phyloP scores from a whole-genome alignment of 2,797 vertebrate species.

The Cichlasoma orientale region DNA sequence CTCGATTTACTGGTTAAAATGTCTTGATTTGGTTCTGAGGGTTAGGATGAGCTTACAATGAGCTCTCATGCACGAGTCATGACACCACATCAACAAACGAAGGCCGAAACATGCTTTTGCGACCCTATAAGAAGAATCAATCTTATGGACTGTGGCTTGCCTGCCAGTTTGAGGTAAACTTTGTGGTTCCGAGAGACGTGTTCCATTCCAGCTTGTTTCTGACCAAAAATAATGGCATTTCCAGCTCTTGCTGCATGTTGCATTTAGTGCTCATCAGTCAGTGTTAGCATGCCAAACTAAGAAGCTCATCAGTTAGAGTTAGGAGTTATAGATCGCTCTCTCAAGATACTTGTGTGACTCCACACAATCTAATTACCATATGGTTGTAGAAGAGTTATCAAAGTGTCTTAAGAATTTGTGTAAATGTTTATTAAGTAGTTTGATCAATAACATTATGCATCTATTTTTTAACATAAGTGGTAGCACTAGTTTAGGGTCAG shows the following conservation, averaged over 20 bases:
- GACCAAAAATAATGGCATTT: neutral
- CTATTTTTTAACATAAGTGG: neutral
- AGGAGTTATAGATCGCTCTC: neutral
- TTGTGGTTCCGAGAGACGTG: neutral
- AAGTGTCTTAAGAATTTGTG: neutral
- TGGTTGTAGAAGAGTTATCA: neutral
- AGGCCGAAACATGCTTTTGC: neutral
- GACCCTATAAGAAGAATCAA: neutral
- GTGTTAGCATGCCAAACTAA: neutral
- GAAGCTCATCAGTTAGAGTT: neutral
- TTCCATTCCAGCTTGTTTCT: neutral
- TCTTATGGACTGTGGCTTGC: neutral
- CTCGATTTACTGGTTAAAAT: neutral
- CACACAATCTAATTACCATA: neutral
- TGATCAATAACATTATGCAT: neutral
- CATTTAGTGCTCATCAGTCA: neutral
- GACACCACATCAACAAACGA: neutral
- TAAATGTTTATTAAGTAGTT: neutral
- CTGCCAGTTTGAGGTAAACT: neutral
- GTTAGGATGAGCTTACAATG: fast-evolving
- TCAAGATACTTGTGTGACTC: neutral
- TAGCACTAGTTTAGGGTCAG: neutral
- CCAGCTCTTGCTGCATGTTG: neutral
- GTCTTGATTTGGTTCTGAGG: no score
- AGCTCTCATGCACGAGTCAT: neutral